Base-by-base conservation (phyloP, 2,113 vertebrate genomes). In the Cochlearius cochlearius region DNA sequence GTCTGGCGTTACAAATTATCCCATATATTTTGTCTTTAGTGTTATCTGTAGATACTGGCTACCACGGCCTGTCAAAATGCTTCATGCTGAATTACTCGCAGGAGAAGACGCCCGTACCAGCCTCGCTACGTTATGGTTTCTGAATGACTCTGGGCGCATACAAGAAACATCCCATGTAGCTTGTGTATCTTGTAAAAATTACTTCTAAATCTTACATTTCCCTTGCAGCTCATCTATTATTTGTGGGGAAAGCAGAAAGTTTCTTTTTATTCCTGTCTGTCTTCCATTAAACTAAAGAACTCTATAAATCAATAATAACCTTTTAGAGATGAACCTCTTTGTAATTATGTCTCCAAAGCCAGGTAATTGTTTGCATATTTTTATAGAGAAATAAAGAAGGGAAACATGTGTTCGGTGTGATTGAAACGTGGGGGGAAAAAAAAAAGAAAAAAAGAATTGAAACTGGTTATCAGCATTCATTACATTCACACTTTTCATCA, bases 331-430 rank as follows among this genome's bases (percentile, higher is more conserved):
- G 97, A 98, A 97, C 96, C 93, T 94, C 96, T 97, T 97, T 94
- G 97, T 98, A 98, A 98, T 98, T 97, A 98, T 76, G 73, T 81
- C 95, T 98, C 97, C 75, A 97, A 98, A 98, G 86, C 88, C 96
- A 98, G 95, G 95, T 98, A 98, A 98, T 98, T 98, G 97, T 98
- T 98, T 98, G 97, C 98, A 98, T 98, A 97, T 97, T 98, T 97
- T 97, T 96, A 98, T 67, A 91, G 72, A 94, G 92, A 97, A 98
- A 97, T 97, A 97, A 97, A 96, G 82, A 94, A 43, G 36, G 53
- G 53, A 81, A 97, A 96, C 94, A 95, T 69, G 68, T 97, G 92
- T 96, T 98, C 3, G 1, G 68, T 90, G 89, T 59, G 82, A 96
- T 88, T 76, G 22, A 68, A 79, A 29, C 5, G 8, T 15, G 45